Evolutionary conservation across 2,113 vertebrate genomes (phyloP).

Genomic region (Podarcis muralis): DNA sequence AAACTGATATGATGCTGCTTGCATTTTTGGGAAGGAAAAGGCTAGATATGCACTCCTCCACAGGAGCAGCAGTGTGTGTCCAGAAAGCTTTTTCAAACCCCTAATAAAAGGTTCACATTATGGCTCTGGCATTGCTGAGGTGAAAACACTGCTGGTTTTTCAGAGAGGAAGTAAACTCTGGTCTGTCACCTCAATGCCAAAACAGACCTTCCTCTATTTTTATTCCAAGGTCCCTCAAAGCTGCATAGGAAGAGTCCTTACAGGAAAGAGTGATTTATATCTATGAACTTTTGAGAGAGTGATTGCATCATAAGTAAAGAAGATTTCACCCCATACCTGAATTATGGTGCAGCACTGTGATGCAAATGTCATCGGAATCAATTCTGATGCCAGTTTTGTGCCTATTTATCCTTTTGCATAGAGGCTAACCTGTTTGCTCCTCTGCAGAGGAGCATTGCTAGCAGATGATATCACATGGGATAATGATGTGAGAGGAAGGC

Average conservation of each 20-base stretch:
- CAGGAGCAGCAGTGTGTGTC: not conserved
- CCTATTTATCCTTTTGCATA: no score
- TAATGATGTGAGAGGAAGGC: no score
- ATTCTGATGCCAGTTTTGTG: no score
- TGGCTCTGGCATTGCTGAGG: not conserved
- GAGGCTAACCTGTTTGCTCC: no score
- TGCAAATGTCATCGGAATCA: conserved; percentile 10
- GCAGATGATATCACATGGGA: no score
- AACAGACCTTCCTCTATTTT: not conserved
- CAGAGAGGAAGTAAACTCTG: not conserved
- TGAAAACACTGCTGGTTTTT: not conserved
- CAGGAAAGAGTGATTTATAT: not conserved
- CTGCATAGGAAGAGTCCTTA: not conserved
- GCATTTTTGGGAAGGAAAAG: not conserved
- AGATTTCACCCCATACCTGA: conserved; percentile 4
- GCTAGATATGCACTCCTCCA: not conserved
- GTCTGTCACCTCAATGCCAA: not conserved
- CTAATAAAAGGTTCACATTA: not conserved
- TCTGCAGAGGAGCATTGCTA: no score
- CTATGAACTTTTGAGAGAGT: not conserved
- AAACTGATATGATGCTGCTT: not conserved
- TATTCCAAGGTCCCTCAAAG: not conserved
- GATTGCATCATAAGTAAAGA: not conserved
- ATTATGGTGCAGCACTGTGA: not conserved
- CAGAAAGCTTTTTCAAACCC: not conserved